Evolutionary conservation across 2,797 vertebrate species (phyloP), one percentile per base, ranked within the genome.

Genomic region (Phyllotis vaccarum): DNA sequence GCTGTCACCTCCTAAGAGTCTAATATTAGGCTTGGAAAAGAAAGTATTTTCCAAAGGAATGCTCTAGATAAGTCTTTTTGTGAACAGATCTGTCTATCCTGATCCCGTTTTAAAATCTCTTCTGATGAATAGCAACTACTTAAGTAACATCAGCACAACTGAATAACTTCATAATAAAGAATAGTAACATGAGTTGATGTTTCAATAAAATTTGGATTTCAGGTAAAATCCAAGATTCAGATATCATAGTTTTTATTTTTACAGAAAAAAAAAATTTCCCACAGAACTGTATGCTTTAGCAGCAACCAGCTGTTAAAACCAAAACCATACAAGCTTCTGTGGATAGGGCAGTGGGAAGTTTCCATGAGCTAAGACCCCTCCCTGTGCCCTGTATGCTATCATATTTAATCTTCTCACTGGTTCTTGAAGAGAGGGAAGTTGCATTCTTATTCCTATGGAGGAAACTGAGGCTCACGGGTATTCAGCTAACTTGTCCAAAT

Each of bases 151-250:
- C 56, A 90, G 56, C 83, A 22, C 7, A 91, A 86, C 54, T 46
- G 17, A 52, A 40, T 64, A 86, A 81, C 19, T 86, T 93, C 89
- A 34, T 85, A 62, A 96, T 90, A 81, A 83, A 89, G 93, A 94
- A 60, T 43, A 72, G 74, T 43, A 86, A 93, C 56, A 79, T 90
- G 74, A 90, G 92, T 64, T 2, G 58, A 54, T 24, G 62, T 85
- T 29, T 95, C 31, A 96, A 83, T 89, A 95, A 49, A n/a, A n/a
- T n/a, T n/a, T n/a, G n/a, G n/a, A n/a, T n/a, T n/a, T 95, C 86
- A 95, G 27, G 78, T 85, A 88, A 93, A 91, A 54, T 80, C 60
- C 75, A 89, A 52, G n/a, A 83, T 89, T 87, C 66, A 87, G 43
- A 12, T 87, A 81, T 16, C 62, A 79, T 56, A 22, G 91, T 46